Percentiles rank a stretch among this genome's conserved stretches.
These are phyloP conservation scores for Diceros bicornis DNA, from an alignment of 2,797 vertebrate genomes.

Conservation along the genomic window DNA sequence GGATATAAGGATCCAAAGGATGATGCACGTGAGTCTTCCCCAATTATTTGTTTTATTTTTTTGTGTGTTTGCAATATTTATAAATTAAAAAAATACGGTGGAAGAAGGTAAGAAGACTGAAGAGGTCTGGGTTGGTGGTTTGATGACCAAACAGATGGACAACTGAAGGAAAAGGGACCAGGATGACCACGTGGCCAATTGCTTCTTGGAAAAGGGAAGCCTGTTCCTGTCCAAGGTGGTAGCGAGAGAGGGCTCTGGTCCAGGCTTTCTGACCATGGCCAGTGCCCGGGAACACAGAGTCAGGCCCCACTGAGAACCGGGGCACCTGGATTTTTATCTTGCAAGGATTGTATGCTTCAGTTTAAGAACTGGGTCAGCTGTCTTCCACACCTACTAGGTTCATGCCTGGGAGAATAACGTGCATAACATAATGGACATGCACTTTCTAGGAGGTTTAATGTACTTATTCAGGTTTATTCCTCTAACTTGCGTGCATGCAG, in stretches of 20 bases:
- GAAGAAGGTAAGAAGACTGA: background rate
- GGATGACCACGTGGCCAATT: background rate
- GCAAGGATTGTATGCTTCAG: background rate
- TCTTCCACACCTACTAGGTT: background rate
- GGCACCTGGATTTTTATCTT: background rate
- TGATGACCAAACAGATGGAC: background rate
- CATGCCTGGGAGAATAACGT: background rate
- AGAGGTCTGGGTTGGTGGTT: background rate
- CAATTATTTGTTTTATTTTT: background rate
- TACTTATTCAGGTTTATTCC: background rate
- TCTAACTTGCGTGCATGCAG: conserved; percentile 1
- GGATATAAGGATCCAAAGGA: background rate
- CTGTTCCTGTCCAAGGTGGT: fast-evolving
- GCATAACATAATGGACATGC: background rate
- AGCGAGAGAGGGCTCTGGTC: background rate
- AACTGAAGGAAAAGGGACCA: background rate
- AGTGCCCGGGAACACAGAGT: background rate
- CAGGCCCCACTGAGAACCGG: background rate
- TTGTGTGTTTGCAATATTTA: background rate
- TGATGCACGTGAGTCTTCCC: background rate
- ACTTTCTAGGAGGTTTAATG: background rate
- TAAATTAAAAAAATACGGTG: background rate
- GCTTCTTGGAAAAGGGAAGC: background rate
- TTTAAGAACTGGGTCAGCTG: background rate
- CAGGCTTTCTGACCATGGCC: background rate